These are phyloP conservation scores for Heterotis niloticus DNA, from an alignment of 2,113 vertebrate species.

Conservation along the genomic window DNA sequence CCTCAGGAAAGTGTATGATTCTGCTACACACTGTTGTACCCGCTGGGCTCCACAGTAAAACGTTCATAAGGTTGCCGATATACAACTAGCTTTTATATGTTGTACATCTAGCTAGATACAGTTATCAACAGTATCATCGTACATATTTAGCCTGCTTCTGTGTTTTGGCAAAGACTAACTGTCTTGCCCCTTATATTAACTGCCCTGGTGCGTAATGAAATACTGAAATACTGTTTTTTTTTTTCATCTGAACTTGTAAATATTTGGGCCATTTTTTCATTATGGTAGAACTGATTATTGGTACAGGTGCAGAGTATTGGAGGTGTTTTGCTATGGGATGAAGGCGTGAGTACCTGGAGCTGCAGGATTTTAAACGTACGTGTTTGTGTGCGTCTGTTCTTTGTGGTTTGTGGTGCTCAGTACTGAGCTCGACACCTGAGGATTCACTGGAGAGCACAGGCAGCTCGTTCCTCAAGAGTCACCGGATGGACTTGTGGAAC, in stretches of 20 bases:
- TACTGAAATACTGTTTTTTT: no score
- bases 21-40: not conserved
- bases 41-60: not conserved
- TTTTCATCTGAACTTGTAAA: not conserved
- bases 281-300: not conserved
- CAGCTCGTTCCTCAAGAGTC: constrained; percentile 61
- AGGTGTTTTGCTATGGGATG: not conserved
- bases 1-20: not conserved
- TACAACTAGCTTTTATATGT: not conserved
- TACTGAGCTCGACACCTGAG: constrained; percentile 62
- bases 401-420: constrained; percentile 48
- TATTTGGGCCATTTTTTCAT: not conserved
- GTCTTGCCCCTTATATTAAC: not conserved
- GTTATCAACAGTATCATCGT: no score
- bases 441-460: constrained; percentile 12
- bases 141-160: not conserved
- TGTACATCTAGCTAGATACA: not conserved
- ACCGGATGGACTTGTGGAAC: constrained; percentile 81
- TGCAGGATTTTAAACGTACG: not conserved
- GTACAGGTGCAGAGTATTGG: not conserved
- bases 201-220: no score
- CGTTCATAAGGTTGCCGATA: no score
- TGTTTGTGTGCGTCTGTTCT: not conserved
- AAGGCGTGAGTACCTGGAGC: not conserved
- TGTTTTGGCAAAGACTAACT: not conserved